These are phyloP conservation scores for Acomys russatus DNA, from an alignment of 2,797 vertebrate genomes.

Conservation along the genomic window DNA sequence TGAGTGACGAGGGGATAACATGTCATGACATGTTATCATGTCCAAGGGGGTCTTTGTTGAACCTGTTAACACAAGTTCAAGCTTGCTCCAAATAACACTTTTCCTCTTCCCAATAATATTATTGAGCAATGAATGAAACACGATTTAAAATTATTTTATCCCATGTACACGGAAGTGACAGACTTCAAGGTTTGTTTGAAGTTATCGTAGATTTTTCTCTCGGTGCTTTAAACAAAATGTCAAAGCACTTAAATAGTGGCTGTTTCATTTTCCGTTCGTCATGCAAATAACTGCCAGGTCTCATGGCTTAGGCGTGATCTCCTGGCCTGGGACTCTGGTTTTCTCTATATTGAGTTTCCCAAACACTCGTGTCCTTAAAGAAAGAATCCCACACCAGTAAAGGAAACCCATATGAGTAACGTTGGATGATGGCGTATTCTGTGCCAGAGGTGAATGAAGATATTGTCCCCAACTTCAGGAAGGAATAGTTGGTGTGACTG, in stretches of 20 bases:
- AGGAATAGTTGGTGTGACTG: slow-evolving; percentile 42
- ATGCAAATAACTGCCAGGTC: neutral
- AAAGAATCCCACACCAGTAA: neutral
- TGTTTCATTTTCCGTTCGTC: neutral
- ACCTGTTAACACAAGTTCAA: neutral
- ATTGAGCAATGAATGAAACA: neutral
- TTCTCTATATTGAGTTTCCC: neutral
- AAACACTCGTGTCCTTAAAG: neutral
- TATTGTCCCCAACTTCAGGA: slow-evolving; percentile 20
- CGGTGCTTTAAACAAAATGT: neutral
- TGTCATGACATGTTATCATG: neutral
- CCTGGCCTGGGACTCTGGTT: neutral
- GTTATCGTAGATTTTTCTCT: neutral
- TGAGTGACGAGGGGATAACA: neutral
- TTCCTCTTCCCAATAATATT: neutral
- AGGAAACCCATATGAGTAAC: neutral
- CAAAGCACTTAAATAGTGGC: neutral
- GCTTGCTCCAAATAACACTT: neutral
- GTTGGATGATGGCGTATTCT: slow-evolving; percentile 40
- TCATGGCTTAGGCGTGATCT: neutral
- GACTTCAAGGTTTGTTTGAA: slow-evolving; percentile 1
- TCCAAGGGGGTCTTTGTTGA: neutral
- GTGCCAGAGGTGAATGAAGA: slow-evolving; percentile 48
- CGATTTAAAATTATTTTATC: neutral
- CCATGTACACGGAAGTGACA: neutral